These are phyloP conservation scores for Indicator indicator DNA, from an alignment of 2,113 vertebrate genomes.

Conservation along the genomic window DNA sequence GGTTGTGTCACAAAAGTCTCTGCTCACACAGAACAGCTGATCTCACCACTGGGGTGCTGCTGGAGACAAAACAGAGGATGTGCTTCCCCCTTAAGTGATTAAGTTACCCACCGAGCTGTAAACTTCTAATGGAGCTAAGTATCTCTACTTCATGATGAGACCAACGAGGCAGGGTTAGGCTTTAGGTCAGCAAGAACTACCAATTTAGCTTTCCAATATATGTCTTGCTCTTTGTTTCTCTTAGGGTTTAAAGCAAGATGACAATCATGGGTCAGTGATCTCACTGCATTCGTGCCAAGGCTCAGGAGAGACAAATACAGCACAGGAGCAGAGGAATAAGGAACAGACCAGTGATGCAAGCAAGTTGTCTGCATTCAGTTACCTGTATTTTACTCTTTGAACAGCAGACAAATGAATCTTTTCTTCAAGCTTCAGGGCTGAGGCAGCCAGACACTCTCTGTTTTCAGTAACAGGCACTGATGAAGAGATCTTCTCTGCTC, in stretches of 20 bases:
- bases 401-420: background rate
- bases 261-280: background rate
- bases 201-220: background rate
- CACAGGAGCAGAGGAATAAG: background rate
- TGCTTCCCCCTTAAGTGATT: background rate
- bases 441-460: background rate
- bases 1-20: background rate
- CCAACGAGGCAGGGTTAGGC: background rate
- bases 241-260: background rate
- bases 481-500: background rate
- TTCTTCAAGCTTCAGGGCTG: background rate
- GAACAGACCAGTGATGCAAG: background rate
- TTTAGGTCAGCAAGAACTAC: background rate
- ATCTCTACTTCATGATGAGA: background rate
- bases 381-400: background rate
- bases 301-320: background rate
- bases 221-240: background rate
- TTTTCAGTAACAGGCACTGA: background rate
- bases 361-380: background rate
- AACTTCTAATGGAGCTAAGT: background rate
- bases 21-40: fast-evolving
- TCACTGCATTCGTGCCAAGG: background rate
- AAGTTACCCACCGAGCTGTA: background rate
- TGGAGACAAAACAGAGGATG: background rate
- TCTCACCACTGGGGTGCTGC: background rate